Conservation (phyloP, 2,888 invertebrate genomes). For the Pedicia rivosa region DNA sequence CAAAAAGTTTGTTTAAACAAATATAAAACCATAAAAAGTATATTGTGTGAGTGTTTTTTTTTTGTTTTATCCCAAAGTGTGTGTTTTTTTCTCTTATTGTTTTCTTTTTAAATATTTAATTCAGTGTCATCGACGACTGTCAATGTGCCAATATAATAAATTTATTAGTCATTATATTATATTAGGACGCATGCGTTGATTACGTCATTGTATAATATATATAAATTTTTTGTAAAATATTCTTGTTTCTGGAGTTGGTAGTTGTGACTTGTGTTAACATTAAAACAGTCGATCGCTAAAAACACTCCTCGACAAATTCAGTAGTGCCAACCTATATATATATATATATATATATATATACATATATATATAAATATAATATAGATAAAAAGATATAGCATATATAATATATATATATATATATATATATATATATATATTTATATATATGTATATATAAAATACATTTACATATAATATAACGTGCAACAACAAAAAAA, state of each 20-base stretch:
- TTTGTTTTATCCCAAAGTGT: too few species aligned
- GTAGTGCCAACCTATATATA: constrained; percentile 1
- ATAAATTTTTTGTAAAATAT: constrained; percentile 1
- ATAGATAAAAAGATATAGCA: too few species aligned
- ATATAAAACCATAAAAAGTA: too few species aligned
- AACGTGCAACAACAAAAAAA: too few species aligned
- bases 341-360: too few species aligned
- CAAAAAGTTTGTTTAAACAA: too few species aligned
- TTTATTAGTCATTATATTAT: constrained; percentile 2
- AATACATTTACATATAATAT: too few species aligned
- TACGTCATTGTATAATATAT: not conserved
- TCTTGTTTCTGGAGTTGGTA: constrained; percentile 4
- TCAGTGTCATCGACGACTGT: constrained; percentile 3
- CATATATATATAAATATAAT: too few species aligned
- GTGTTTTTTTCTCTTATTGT: not conserved
- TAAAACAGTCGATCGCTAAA: constrained; percentile 4
- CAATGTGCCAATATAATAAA: constrained; percentile 6
- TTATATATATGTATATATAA: too few species aligned
- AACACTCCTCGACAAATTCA: constrained; percentile 1
- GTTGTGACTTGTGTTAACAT: constrained; percentile 5
- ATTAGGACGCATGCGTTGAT: constrained; percentile 3
- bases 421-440: too few species aligned
- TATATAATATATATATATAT: too few species aligned
- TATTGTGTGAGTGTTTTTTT: too few species aligned
- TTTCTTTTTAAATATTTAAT: not conserved